Evolutionary conservation across 2,797 vertebrate genomes (phyloP).

Genomic region (Lithobates pipiens): DNA sequence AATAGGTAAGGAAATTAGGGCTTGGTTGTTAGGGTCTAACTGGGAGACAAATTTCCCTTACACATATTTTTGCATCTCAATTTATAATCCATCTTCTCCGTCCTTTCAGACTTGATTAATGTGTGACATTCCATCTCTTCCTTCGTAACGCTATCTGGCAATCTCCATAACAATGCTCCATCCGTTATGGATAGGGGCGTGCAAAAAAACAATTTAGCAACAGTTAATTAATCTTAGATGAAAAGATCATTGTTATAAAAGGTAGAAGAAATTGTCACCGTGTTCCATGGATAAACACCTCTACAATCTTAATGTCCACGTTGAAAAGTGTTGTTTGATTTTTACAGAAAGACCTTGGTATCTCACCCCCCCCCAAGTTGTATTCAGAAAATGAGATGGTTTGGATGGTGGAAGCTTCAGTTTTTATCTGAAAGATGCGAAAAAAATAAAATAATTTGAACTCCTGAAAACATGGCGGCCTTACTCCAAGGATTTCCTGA

Average conservation of each 20-base stretch:
- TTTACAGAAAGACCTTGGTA: too few species aligned
- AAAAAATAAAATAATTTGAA: background rate
- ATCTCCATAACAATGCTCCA: slow-evolving; percentile 57
- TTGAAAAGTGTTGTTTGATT: too few species aligned
- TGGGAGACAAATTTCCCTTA: background rate
- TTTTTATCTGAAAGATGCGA: too few species aligned
- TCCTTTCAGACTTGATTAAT: slow-evolving; percentile 53
- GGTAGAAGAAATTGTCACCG: background rate
- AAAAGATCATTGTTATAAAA: slow-evolving; percentile 3
- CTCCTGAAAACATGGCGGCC: background rate
- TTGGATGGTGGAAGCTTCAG: background rate
- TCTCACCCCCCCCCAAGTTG: too few species aligned
- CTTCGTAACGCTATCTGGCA: slow-evolving; percentile 22
- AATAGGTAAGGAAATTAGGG: slow-evolving; percentile 5
- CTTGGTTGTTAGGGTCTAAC: background rate
- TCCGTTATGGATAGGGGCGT: background rate
- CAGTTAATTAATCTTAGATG: slow-evolving; percentile 34
- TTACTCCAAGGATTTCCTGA: background rate
- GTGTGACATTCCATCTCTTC: slow-evolving; percentile 34
- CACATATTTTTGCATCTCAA: slow-evolving; percentile 54
- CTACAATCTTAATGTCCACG: background rate
- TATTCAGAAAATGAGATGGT: background rate
- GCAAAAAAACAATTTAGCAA: slow-evolving; percentile 17
- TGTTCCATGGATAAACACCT: slow-evolving; percentile 1
- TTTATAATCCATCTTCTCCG: slow-evolving; percentile 51